A percentile compares a stretch with the other conserved stretches of the same genome.
Conservation (phyloP, 2,797 vertebrate genomes). For the Acrocephalus scirpaceus region DNA sequence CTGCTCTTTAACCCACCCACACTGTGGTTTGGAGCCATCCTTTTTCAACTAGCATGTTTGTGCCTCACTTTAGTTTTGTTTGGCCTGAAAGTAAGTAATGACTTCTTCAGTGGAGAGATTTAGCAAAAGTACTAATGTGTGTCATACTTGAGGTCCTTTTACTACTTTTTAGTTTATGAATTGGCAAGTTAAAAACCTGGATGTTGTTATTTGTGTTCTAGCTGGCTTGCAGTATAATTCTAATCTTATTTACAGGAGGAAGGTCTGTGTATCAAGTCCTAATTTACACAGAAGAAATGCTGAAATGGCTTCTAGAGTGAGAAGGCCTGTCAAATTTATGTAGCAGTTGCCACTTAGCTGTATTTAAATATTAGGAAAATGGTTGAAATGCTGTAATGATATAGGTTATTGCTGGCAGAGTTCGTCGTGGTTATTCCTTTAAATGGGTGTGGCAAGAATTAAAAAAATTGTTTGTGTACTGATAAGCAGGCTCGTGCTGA, state of each 20-base stretch:
- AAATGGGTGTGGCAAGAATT: conserved; percentile 48
- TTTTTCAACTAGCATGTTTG: background rate
- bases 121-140: background rate
- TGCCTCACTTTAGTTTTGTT: background rate
- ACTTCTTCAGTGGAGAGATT: background rate
- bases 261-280: background rate
- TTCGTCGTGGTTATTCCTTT: background rate
- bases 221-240: background rate
- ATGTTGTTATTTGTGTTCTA: background rate
- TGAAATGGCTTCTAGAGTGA: background rate
- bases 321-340: background rate
- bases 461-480: conserved; percentile 3
- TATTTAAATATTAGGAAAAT: background rate
- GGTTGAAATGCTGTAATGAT: background rate
- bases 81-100: background rate
- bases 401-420: background rate
- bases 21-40: background rate
- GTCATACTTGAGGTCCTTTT: background rate
- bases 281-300: background rate
- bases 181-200: background rate
- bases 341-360: background rate
- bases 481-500: conserved; percentile 52
- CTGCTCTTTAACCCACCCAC: background rate
- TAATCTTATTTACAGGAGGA: background rate
- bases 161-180: background rate